Percentiles rank a stretch among this genome's conserved stretches.
Evolutionary conservation across 2,888 invertebrate genomes (phyloP).

Genomic region (Cerastis rubricosa): DNA sequence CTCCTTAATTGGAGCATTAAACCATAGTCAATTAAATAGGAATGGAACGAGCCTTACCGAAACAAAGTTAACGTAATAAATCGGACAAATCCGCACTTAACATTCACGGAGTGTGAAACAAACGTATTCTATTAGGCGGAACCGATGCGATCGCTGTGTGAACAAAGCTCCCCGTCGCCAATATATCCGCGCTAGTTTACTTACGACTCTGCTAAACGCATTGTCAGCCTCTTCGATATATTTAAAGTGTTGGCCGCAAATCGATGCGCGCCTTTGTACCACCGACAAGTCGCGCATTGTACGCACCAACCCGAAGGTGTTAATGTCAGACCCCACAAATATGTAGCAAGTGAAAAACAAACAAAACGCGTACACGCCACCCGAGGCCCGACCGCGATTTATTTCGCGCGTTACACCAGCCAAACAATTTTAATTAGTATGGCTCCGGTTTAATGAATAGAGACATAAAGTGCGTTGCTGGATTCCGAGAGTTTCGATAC

Average conservation of each 20-base stretch:
- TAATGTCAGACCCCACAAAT: slow-evolving; percentile 81
- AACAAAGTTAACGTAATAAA: slow-evolving; percentile 60
- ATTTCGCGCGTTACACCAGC: slow-evolving; percentile 77
- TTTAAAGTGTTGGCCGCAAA: slow-evolving; percentile 83
- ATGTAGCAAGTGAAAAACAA: slow-evolving; percentile 81
- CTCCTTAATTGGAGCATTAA: slow-evolving; percentile 38
- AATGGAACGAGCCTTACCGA: slow-evolving; percentile 36
- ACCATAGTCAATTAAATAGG: slow-evolving; percentile 46
- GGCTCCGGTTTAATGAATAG: slow-evolving; percentile 82
- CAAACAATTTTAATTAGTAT: slow-evolving; percentile 87
- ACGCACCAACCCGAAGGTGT: slow-evolving; percentile 74
- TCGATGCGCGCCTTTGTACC: slow-evolving; percentile 80
- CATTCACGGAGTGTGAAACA: slow-evolving; percentile 69
- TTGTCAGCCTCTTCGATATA: slow-evolving; percentile 77
- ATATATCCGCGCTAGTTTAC: slow-evolving; percentile 79
- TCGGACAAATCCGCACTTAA: slow-evolving; percentile 58
- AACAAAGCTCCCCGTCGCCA: slow-evolving; percentile 79
- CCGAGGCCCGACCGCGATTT: slow-evolving; percentile 75
- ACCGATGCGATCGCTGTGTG: slow-evolving; percentile 79
- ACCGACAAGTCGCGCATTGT: slow-evolving; percentile 78
- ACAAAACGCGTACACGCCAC: slow-evolving; percentile 73
- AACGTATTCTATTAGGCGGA: slow-evolving; percentile 82
- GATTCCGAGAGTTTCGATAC: slow-evolving; percentile 75
- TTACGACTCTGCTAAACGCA: slow-evolving; percentile 76
- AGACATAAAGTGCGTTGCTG: slow-evolving; percentile 80